Evolutionary conservation across 2,797 vertebrate species (phyloP), one percentile per base, ranked within the genome.

Genomic region (Sparidentex hasta): DNA sequence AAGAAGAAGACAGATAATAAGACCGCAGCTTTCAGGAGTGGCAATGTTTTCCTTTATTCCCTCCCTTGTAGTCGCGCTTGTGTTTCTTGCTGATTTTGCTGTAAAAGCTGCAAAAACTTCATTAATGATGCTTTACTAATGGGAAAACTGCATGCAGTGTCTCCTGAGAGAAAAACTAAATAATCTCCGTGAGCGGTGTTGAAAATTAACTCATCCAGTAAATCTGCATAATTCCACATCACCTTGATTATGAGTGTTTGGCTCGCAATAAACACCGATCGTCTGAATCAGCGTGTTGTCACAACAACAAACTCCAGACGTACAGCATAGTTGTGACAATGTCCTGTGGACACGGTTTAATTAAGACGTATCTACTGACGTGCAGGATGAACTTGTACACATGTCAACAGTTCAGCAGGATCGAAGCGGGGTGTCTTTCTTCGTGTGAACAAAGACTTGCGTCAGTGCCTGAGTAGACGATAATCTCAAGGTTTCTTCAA

Each of bases 401-500:
- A 21, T 46, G 56, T 77, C 12, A 16, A 0, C 57, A 56, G 11
- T 70, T 70, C 21, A 51, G 4, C 55, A 62, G 33, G 52, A 38
- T 8, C 8, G 47, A 65, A 41, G 43, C 65, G 70, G 52, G 7
- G 57, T 9, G 41, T 67, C 65, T 74, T 73, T 64, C 33, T 38
- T 73, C 2, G 7, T 48, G 25, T 71, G 54, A 64, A 27, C 43
- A 71, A 58, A 67, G 61, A 68, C 56, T 54, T 76, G 44, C 59
- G 68, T 86, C 25, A 64, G 13, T 51, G 48, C 57, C 23, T 59
- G 38, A 41, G 55, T 38, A 55, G 27, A 66, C 0, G 7, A 44
- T 43, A 52, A 47, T 23, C 67, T 69, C 76, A 83, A 78, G 85
- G 80, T 80, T 84, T 76, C 63, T 72, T 11, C 79, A 7, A 5